Evolutionary conservation across 2,797 vertebrate species (phyloP).

Genomic region (Typhlichthys eigenmanni): DNA sequence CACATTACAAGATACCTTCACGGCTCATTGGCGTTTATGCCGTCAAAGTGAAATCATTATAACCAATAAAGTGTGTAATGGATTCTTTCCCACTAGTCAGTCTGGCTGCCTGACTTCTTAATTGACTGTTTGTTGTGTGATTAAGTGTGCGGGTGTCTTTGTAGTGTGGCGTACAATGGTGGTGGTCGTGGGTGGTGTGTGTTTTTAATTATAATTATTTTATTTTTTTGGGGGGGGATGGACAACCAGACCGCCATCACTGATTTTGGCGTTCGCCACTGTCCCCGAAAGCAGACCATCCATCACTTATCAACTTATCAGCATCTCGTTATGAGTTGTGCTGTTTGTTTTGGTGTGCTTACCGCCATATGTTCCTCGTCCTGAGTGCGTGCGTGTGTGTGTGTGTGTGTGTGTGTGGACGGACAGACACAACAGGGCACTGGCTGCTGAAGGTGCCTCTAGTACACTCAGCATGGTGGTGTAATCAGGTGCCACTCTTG

Average conservation of each 20-base stretch:
- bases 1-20: conserved; percentile 75
- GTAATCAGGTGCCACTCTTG: conserved; percentile 75
- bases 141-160: conserved; percentile 18
- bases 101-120: conserved; percentile 74
- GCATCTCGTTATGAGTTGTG: too few relatives aligned
- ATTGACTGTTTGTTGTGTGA: conserved; percentile 65
- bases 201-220: background rate
- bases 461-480: conserved; percentile 53
- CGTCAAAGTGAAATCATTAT: conserved; percentile 80
- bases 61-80: conserved; percentile 85
- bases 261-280: too few relatives aligned
- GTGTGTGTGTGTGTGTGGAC: background rate
- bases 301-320: too few relatives aligned
- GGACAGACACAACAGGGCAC: conserved; percentile 35
- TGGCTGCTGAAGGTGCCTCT: conserved; percentile 66
- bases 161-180: conserved; percentile 20
- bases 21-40: conserved; percentile 77
- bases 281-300: too few relatives aligned
- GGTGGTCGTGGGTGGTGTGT: conserved; percentile 18
- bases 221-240: background rate
- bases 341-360: background rate
- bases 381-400: background rate
- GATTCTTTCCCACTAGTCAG: conserved; percentile 74
- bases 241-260: too few relatives aligned
- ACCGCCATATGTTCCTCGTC: too few relatives aligned